Conservation (phyloP, 2,888 invertebrate genomes). For the Villa cingulata region DNA sequence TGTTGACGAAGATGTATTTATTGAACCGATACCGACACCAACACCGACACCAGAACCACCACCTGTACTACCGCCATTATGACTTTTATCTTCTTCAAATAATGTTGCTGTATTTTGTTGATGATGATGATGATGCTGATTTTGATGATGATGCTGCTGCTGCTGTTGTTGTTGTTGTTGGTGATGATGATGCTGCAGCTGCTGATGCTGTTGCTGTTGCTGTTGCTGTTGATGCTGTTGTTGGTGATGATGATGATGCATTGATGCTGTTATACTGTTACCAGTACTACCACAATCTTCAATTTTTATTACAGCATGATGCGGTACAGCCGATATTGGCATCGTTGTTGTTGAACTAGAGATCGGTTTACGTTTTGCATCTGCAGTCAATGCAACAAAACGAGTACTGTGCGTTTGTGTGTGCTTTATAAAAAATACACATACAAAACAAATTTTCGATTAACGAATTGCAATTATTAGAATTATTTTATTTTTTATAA, state of each 20-base stretch:
- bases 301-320: constrained; percentile 50
- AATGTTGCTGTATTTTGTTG: constrained; percentile 20
- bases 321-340: constrained; percentile 30
- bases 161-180: constrained; percentile 23
- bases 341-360: constrained; percentile 30
- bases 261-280: constrained; percentile 17
- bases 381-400: constrained; percentile 47
- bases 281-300: constrained; percentile 46
- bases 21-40: no score
- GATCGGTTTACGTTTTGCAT: constrained; percentile 35
- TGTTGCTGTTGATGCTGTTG: constrained; percentile 17
- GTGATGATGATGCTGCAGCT: constrained; percentile 16
- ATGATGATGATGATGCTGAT: constrained; percentile 31
- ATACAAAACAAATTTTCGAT: not conserved
- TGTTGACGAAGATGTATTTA: constrained; percentile 13
- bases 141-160: constrained; percentile 15
- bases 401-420: constrained; percentile 55
- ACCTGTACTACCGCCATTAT: no score
- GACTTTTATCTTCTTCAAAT: constrained; percentile 18
- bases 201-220: constrained; percentile 6
- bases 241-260: constrained; percentile 30
- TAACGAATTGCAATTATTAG: not conserved
- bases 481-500: no score
- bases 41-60: no score
- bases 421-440: constrained; percentile 32